Evolutionary conservation across 2,888 invertebrate species (phyloP).

Genomic region (Diabrotica balteata): DNA sequence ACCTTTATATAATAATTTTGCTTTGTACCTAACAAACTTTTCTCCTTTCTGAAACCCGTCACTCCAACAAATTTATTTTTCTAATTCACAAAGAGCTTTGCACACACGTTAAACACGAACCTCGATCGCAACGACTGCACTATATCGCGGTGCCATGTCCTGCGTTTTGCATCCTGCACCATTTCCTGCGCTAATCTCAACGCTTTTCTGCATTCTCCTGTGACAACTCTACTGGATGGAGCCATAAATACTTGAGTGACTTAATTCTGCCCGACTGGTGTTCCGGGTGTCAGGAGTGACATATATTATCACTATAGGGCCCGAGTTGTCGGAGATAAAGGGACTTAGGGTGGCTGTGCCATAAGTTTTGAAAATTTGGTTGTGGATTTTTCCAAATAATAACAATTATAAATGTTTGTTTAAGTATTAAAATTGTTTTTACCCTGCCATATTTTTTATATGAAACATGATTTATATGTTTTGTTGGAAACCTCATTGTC

Average conservation of each 20-base stretch:
- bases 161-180: constrained; percentile 10
- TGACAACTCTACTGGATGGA: constrained; percentile 37
- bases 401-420: too few species aligned
- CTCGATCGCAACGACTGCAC: background rate
- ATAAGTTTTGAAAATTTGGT: constrained; percentile 5
- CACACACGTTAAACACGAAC: background rate
- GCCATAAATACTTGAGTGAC: constrained; percentile 47
- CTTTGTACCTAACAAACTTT: too few species aligned
- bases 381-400: too few species aligned
- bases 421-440: too few species aligned
- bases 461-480: too few species aligned
- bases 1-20: too few species aligned
- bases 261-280: constrained; percentile 38
- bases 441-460: too few species aligned
- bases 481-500: too few species aligned
- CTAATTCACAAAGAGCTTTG: too few species aligned
- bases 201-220: constrained; percentile 29
- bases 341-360: constrained; percentile 8
- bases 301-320: constrained; percentile 24
- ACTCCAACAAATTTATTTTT: too few species aligned
- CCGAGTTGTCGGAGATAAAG: constrained; percentile 16
- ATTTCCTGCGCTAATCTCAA: constrained; percentile 7
- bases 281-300: constrained; percentile 26
- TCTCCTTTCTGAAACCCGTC: too few species aligned
- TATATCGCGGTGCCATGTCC: too few species aligned